phyloP scores from a whole-genome alignment of 2,113 vertebrate species.

The Neotoma lepida region DNA sequence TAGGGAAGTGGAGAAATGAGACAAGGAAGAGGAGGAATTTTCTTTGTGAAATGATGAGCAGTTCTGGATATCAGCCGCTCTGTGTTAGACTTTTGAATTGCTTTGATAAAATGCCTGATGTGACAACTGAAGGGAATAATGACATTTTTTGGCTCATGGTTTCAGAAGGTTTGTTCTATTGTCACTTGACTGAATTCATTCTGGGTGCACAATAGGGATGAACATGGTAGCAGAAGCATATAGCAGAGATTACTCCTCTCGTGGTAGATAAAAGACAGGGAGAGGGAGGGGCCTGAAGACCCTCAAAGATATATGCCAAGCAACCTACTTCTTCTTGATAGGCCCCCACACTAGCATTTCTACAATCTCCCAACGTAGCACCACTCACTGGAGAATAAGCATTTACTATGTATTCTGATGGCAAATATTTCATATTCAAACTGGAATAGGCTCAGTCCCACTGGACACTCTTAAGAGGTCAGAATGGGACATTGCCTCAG shows the following conservation, averaged over 20 bases:
- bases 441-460: not conserved
- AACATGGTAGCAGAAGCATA: not conserved
- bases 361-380: not conserved
- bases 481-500: not conserved
- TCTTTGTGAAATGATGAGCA: not conserved
- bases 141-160: not conserved
- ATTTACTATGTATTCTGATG: not conserved
- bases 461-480: not conserved
- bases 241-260: not conserved
- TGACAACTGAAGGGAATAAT: not conserved
- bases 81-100: not conserved
- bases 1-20: not conserved
- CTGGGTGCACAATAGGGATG: not conserved
- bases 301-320: not conserved
- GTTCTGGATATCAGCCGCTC: not conserved
- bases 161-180: not conserved
- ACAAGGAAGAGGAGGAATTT: conserved; percentile 23
- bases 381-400: not conserved
- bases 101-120: not conserved
- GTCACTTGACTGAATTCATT: not conserved
- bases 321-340: not conserved
- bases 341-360: not conserved
- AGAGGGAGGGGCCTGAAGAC: not conserved
- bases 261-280: not conserved
- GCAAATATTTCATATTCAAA: not conserved